These are phyloP conservation scores for Cryptoblepharus egeriae DNA, from an alignment of 2,797 vertebrate species.

Conservation along the genomic window DNA sequence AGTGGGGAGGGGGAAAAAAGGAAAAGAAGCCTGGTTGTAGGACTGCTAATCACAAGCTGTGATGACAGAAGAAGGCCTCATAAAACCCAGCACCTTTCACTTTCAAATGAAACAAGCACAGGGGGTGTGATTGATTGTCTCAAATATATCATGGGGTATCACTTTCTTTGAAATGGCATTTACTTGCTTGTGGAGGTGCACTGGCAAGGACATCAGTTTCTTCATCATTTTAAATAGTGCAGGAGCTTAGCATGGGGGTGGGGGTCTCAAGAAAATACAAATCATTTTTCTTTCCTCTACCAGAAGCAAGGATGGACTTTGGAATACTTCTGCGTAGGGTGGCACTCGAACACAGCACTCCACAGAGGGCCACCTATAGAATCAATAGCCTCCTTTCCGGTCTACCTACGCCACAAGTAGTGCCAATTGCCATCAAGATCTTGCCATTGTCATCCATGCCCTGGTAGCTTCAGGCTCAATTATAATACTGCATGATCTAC, in stretches of 20 bases:
- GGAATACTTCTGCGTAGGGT: neutral
- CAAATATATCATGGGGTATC: slow-evolving; percentile 36
- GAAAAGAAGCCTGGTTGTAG: slow-evolving; percentile 63
- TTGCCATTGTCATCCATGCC: neutral
- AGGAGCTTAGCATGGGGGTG: neutral
- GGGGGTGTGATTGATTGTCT: slow-evolving; percentile 66
- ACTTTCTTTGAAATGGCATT: slow-evolving; percentile 60
- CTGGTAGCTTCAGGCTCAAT: neutral
- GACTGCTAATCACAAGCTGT: slow-evolving; percentile 73
- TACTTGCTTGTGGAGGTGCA: slow-evolving; percentile 37
- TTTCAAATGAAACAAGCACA: slow-evolving; percentile 57
- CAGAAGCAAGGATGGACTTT: neutral
- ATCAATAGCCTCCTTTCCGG: too few species aligned
- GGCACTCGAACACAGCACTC: neutral
- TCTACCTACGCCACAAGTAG: neutral
- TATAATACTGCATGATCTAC: neutral
- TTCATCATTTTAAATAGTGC: neutral
- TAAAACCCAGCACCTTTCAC: slow-evolving; percentile 69
- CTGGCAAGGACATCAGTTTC: slow-evolving; percentile 32
- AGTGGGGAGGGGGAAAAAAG: slow-evolving; percentile 51
- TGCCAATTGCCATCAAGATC: neutral
- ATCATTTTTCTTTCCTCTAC: neutral
- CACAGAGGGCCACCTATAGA: neutral
- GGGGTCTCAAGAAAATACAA: neutral
- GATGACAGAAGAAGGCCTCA: slow-evolving; percentile 73